Conservation (phyloP, 2,888 invertebrate species). For the Folsomia manolachei region DNA sequence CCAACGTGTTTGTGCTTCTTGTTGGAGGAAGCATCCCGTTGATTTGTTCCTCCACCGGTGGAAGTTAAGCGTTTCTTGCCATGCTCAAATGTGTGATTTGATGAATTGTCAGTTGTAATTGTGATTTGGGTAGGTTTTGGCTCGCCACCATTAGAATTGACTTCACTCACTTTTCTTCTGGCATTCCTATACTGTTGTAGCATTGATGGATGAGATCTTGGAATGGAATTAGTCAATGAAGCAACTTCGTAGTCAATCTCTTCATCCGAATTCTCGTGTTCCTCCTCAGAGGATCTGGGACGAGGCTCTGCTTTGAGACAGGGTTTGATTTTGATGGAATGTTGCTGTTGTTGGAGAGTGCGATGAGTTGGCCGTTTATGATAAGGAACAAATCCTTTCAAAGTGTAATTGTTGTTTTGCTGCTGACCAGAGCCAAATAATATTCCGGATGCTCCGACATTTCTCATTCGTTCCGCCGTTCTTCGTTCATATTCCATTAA, state of each 20-base stretch:
- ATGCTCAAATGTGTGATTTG: not conserved
- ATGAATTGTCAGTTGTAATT: slow-evolving; percentile 15
- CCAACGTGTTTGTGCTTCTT: not conserved
- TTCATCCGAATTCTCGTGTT: slow-evolving; percentile 27
- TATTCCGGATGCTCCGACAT: slow-evolving; percentile 19
- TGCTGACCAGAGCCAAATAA: not conserved
- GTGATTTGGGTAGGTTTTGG: not conserved
- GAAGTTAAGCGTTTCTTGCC: slow-evolving; percentile 24
- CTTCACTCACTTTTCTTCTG: not conserved
- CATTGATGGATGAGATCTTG: not conserved
- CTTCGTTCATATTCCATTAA: slow-evolving; percentile 14
- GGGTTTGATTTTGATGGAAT: slow-evolving; percentile 44
- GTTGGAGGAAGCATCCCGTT: not conserved
- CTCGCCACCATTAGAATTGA: not conserved
- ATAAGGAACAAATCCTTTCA: slow-evolving; percentile 41
- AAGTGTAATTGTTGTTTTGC: not conserved
- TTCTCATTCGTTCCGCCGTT: slow-evolving; percentile 5
- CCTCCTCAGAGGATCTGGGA: slow-evolving; percentile 18
- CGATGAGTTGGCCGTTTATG: slow-evolving; percentile 25
- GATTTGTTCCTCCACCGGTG: slow-evolving; percentile 23
- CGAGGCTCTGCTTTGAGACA: slow-evolving; percentile 47
- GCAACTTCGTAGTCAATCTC: slow-evolving; percentile 36
- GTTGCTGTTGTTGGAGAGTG: not conserved
- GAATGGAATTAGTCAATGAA: slow-evolving; percentile 12
- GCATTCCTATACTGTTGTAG: not conserved